phyloP scores from a whole-genome alignment of 2,797 vertebrate genomes.

The Smutsia temminckii region DNA sequence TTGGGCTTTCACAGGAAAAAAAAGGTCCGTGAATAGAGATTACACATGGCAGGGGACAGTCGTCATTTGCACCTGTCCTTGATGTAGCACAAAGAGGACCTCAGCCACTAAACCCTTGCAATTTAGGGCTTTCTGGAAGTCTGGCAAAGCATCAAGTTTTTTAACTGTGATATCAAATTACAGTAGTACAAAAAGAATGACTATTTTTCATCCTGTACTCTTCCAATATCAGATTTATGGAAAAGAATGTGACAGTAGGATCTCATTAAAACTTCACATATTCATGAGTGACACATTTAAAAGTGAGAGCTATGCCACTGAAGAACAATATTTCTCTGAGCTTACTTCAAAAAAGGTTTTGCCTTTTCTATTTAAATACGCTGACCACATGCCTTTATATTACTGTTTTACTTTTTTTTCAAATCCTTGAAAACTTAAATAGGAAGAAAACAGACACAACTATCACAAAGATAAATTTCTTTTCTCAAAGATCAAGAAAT shows the following conservation, averaged over 20 bases:
- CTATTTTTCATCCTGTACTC: slow-evolving; percentile 1
- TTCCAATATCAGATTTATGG: background rate
- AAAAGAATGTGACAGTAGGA: background rate
- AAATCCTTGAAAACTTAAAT: slow-evolving; percentile 34
- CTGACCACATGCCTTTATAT: background rate
- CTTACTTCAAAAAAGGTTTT: slow-evolving; percentile 16
- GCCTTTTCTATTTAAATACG: slow-evolving; percentile 45
- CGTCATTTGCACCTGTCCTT: slow-evolving; percentile 34
- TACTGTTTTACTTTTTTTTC: background rate
- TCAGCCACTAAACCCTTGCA: background rate
- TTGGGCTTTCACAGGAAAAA: background rate
- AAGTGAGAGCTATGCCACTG: background rate
- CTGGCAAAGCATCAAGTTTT: slow-evolving; percentile 30
- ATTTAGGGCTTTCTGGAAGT: slow-evolving; percentile 12
- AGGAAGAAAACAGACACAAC: slow-evolving; percentile 12
- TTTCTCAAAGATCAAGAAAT: slow-evolving; percentile 30
- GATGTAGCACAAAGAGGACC: slow-evolving; percentile 23
- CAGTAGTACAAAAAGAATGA: background rate
- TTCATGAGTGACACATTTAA: slow-evolving; percentile 31
- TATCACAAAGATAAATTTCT: slow-evolving; percentile 10
- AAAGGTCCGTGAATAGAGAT: background rate
- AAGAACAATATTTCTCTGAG: slow-evolving; percentile 29
- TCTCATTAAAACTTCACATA: slow-evolving; percentile 49
- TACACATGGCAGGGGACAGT: background rate
- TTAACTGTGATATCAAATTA: slow-evolving; percentile 26